Evolutionary conservation across 92 coral and sea anemone species (phyloP), one percentile per base, ranked within the genome.

Genomic region (Umimayanthus kanabou): DNA sequence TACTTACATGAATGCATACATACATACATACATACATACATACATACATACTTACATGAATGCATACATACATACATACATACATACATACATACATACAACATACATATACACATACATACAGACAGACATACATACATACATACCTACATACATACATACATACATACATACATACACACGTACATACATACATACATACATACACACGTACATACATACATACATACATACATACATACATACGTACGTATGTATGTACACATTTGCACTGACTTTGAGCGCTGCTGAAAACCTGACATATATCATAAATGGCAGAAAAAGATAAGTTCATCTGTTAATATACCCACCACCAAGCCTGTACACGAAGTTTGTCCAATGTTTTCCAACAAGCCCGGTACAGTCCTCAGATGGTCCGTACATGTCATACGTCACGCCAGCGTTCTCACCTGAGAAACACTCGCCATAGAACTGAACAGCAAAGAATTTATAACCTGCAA

Each of bases 391-490:
- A 16, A 77, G 58, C 4, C 20, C 9, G 69, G 47, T 39, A 33
- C 92, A 90, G 33, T 77, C 64, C 23, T 73, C 87, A 15, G 90
- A 80, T 13, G 87, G 81, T 2, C 92, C 92, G 71, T 90, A 80
- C 67, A 80, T 85, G 37, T 73, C 84, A 45, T 90, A 90, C 0
- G 77, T 80, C 28, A 80, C 47, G 28, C 39, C 53, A 13, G 89
- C 71, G 50, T 80, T 40, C 39, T 88, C 29, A 14, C 92, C 92
- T 20, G 86, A 82, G 89, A 88, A 90, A 77, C 92, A 90, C 28
- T 90, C 92, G 23, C 92, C 92, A 58, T 90, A 90, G 40, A 69
- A 90, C 65, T 90, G 92, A 69, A 90, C 86, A 5, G 89, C 79
- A 73, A 90, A 90, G 65, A 85, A 86, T 85, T 58, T 43, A 70